Evolutionary conservation across 2,888 invertebrate species (phyloP).

Genomic region (Polydrusus pterygomalis): DNA sequence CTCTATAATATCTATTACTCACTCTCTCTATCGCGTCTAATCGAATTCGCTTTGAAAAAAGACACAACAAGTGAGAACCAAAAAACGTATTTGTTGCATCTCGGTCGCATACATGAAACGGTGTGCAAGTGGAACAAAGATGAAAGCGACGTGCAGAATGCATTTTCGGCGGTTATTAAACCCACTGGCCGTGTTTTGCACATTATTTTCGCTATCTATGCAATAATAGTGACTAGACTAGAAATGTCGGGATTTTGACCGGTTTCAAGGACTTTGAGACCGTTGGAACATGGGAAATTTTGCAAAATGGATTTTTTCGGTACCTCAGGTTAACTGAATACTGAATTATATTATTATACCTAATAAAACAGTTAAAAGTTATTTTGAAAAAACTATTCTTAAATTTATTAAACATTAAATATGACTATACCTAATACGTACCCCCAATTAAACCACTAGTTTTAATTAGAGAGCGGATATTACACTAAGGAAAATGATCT

Average conservation of each 20-base stretch:
- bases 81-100: conserved; percentile 17
- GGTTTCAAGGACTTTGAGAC: conserved; percentile 47
- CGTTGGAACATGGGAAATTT: conserved; percentile 22
- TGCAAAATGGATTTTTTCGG: too few species aligned
- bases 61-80: conserved; percentile 19
- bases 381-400: too few species aligned
- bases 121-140: conserved; percentile 24
- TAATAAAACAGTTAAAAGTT: too few species aligned
- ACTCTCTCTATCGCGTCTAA: conserved; percentile 44
- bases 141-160: conserved; percentile 60
- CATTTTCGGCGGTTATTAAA: conserved; percentile 70
- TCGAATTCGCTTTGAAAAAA: conserved; percentile 45
- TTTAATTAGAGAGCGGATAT: too few species aligned
- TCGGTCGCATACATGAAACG: background rate
- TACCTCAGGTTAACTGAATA: too few species aligned
- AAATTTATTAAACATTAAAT: too few species aligned
- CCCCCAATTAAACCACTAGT: too few species aligned
- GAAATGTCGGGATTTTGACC: conserved; percentile 63
- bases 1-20: conserved; percentile 53
- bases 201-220: conserved; percentile 70
- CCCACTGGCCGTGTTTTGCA: conserved; percentile 59
- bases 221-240: conserved; percentile 71
- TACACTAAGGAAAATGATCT: too few species aligned
- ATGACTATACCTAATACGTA: too few species aligned
- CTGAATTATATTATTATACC: too few species aligned